phyloP scores from a whole-genome alignment of 1,140 invertebrate species.

The Penaeus vannamei region DNA sequence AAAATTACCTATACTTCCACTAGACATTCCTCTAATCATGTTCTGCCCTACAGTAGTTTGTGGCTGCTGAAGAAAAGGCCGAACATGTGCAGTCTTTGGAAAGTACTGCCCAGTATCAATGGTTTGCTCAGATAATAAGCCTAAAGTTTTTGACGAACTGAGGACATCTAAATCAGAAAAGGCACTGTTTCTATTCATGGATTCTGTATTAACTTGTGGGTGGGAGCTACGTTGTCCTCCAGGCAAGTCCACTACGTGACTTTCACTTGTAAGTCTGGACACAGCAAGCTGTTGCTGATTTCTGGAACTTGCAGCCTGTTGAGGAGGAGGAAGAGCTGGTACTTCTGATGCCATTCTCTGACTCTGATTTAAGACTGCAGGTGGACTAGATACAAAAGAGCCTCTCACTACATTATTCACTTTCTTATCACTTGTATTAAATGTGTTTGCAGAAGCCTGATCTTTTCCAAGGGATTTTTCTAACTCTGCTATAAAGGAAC shows the following conservation, averaged over 20 bases:
- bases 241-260: no score
- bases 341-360: background rate
- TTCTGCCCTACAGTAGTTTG: background rate
- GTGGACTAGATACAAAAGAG: background rate
- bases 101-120: slow-evolving; percentile 63
- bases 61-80: slow-evolving; percentile 54
- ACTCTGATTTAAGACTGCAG: background rate
- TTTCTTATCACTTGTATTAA: slow-evolving; percentile 64
- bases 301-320: background rate
- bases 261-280: background rate
- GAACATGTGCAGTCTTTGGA: slow-evolving; percentile 65
- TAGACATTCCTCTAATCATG: background rate
- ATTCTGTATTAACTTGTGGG: slow-evolving; percentile 1
- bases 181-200: slow-evolving; percentile 20
- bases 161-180: slow-evolving; percentile 60
- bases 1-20: slow-evolving; percentile 5
- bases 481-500: slow-evolving; percentile 77
- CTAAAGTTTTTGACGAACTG: slow-evolving; percentile 57
- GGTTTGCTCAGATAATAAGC: slow-evolving; percentile 44
- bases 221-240: slow-evolving; percentile 29
- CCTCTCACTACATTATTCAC: slow-evolving; percentile 16
- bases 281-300: background rate
- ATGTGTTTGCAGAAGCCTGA: slow-evolving; percentile 74
- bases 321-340: slow-evolving; percentile 40
- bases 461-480: slow-evolving; percentile 77